Base-by-base conservation (phyloP, 1,140 invertebrate species). In the Chironomus striatipennis region DNA sequence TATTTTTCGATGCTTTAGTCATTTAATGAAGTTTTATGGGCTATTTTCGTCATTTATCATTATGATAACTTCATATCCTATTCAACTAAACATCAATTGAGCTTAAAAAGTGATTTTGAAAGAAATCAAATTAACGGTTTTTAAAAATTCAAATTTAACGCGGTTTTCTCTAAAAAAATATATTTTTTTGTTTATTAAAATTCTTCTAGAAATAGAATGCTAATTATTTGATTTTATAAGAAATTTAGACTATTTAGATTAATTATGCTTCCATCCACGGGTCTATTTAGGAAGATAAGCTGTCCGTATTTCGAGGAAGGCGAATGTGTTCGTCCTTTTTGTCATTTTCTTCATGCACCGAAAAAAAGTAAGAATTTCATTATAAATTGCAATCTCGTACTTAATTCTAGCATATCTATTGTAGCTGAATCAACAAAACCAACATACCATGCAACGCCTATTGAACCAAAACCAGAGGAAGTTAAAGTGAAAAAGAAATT, bases 261-360 rank as follows among this genome's bases (percentile, higher is more conserved):
- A 79, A 77, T 75, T 12, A 96, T 96, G 94, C 87, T 96, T 81
- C 91, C 93, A 42, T 91, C 92, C 73, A 92, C 90, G 77, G 93
- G 93, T 76, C 92, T 91, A 79, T 95, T 96, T 79, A 90, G 91
- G 84, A 87, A 87, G 76, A 88, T 94, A 73, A 87, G 87, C 77
- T 96, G 94, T 83, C 93, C 94, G 42, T 95, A 90, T 86, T 93
- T 88, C 79, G 88, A 91, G 77, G 90, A 85, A 81, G 90, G 90
- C 74, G 77, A 83, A 67, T 96, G 94, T 83, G 90, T 91, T 77
- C 87, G 94, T 79, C 92, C 93, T 18, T 93, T 95, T 82, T 96
- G 94, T 84, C 93, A 95, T 83, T 96, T 93, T 81, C 89, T 90
- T 80, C 94, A 96, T 84, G 84, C 87, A 77, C 90, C 88, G 79